Evolutionary conservation across 1,140 invertebrate genomes (phyloP), one percentile per base, ranked within the genome.

Genomic region (Eupristina koningsbergeri): DNA sequence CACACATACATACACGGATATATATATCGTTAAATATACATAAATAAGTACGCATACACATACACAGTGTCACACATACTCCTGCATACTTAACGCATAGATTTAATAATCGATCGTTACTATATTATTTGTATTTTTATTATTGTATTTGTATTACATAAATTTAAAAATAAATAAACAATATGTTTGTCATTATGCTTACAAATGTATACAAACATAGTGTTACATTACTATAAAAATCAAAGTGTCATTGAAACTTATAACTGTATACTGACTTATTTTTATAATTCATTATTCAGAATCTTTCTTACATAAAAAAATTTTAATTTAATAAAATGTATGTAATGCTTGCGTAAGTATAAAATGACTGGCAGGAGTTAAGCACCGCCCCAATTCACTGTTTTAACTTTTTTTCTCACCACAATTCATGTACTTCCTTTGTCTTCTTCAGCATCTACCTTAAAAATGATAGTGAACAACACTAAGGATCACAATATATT

Each of bases 271-370:
- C 3, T 26, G 11, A 71, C 0, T 26, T 58, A 58, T 50, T 39
- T 84, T 73, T 64, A 67, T 74, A 69, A 78, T 29, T 45, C 26
- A 50, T 45, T 87, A 87, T 87, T 89, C 89, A 88, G 90, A 90
- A 91, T 91, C 87, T 86, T 84, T 41, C 80, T 91, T 91, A 91
- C 86, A 87, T 91, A 91, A 91, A 89, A 74, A 86, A 85, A 2
- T 22, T 31, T 86, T 90, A 91, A 91, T 91, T 89, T 91, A 91
- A 91, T 89, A 89, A 91, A 91, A 91, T 91, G 90, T 90, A 91
- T 91, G 90, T 91, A 91, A 91, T 87, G 88, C 90, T 91, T 91
- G 90, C 90, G 89, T 91, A 91, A 91, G 89, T 64, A 36, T 53
- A 41, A 41, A 64, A 85, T 83, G 87, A 76, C 85, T 86, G 86